These are phyloP conservation scores for Gila orcuttii DNA, from an alignment of 2,113 vertebrate genomes.

Conservation along the genomic window DNA sequence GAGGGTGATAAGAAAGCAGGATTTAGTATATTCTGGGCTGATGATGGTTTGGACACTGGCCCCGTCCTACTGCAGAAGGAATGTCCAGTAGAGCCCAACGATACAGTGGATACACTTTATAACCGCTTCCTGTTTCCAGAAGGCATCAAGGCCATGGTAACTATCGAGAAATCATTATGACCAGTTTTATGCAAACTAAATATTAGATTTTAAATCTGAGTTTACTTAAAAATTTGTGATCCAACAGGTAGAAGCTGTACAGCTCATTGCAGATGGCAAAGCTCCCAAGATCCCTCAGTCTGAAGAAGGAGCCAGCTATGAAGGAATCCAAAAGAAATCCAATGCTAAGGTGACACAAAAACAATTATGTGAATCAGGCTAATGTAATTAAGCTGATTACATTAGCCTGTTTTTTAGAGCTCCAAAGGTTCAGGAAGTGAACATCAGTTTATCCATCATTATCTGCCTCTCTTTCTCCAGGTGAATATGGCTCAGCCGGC, in stretches of 20 bases:
- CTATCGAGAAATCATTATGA: background rate
- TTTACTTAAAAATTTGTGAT: background rate
- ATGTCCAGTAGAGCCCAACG: slow-evolving; percentile 85
- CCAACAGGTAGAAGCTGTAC: slow-evolving; percentile 89
- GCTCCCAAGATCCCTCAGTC: slow-evolving; percentile 85
- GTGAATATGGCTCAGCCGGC: slow-evolving; percentile 86
- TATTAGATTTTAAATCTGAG: background rate
- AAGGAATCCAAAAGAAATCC: slow-evolving; percentile 96
- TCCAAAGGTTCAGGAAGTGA: background rate
- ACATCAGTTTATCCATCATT: background rate
- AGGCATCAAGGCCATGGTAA: slow-evolving; percentile 96
- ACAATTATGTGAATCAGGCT: background rate
- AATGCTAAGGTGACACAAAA: slow-evolving; percentile 85
- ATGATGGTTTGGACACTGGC: slow-evolving; percentile 95
- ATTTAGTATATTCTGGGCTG: slow-evolving; percentile 96
- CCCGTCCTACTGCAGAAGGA: slow-evolving; percentile 92
- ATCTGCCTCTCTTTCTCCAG: slow-evolving; percentile 55
- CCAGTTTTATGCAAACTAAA: background rate
- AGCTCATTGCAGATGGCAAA: slow-evolving; percentile 91
- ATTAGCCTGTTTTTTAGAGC: background rate
- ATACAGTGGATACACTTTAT: slow-evolving; percentile 93
- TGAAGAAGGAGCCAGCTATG: slow-evolving; percentile 91
- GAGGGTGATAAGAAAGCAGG: slow-evolving; percentile 93
- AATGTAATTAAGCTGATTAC: background rate
- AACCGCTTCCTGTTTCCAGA: slow-evolving; percentile 96